Conservation (phyloP, 2,113 vertebrate genomes). For the Mustelus asterias region DNA sequence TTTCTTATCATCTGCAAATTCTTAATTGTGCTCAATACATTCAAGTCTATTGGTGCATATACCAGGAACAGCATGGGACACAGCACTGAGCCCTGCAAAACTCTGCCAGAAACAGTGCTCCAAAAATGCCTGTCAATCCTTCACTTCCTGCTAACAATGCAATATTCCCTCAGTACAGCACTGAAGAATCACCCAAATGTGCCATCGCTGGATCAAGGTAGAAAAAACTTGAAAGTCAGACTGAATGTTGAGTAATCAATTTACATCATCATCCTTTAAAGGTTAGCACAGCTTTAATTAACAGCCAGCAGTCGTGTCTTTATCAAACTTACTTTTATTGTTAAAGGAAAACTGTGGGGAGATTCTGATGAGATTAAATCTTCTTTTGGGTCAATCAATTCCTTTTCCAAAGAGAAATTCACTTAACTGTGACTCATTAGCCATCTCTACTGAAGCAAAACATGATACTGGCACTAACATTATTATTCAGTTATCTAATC, state of each 20-base stretch:
- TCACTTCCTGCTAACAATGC: neutral
- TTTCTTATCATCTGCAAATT: too few relatives aligned
- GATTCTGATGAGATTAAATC: neutral
- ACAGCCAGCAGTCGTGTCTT: neutral
- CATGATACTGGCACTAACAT: neutral
- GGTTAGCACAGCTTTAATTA: neutral
- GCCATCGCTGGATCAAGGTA: neutral
- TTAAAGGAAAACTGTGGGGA: neutral
- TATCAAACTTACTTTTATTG: neutral
- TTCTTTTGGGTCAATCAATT: neutral
- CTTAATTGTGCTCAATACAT: too few relatives aligned
- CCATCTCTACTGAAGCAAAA: neutral
- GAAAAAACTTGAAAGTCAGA: neutral
- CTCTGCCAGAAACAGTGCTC: too few relatives aligned
- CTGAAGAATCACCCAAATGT: neutral
- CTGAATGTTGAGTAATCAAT: neutral
- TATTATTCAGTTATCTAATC: neutral
- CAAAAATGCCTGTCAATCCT: too few relatives aligned
- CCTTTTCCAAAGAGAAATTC: neutral
- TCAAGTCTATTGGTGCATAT: neutral
- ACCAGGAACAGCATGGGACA: neutral
- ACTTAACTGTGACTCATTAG: neutral
- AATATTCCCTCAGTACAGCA: neutral
- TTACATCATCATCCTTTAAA: neutral
- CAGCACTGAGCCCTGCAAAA: too few relatives aligned